phyloP scores from a whole-genome alignment of 2,113 vertebrate species.

The Regulus satrapa region DNA sequence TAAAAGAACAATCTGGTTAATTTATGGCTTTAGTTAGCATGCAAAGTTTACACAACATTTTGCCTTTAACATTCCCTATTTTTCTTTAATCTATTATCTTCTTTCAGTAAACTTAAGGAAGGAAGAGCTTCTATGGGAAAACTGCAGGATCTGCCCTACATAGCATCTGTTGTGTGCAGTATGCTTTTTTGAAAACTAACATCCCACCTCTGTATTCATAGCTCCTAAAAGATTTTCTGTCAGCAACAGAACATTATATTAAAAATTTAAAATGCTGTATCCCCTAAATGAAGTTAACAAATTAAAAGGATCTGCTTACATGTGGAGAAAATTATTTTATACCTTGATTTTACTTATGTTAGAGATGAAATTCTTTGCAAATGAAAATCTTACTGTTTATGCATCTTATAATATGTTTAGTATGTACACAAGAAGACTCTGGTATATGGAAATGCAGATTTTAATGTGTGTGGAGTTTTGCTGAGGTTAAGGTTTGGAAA shows the following conservation, averaged over 20 bases:
- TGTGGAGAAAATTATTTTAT: neutral
- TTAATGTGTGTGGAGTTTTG: neutral
- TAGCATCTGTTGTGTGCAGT: neutral
- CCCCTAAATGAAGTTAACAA: neutral
- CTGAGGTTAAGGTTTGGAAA: neutral
- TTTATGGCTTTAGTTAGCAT: neutral
- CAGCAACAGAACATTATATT: neutral
- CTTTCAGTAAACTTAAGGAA: neutral
- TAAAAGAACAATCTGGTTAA: neutral
- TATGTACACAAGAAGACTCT: neutral
- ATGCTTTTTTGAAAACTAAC: neutral
- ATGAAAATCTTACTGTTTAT: neutral
- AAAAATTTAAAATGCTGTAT: neutral
- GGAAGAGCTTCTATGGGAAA: neutral
- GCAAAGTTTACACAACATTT: neutral
- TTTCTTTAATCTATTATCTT: neutral
- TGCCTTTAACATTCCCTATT: neutral
- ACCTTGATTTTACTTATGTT: neutral
- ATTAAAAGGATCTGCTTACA: neutral
- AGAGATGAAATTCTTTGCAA: neutral
- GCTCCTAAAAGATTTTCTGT: neutral
- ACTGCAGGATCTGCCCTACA: neutral
- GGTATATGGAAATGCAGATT: neutral
- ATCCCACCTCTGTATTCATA: neutral
- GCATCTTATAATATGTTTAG: neutral